Evolutionary conservation across 2,888 invertebrate genomes (phyloP).

Genomic region (Sinhomidia bicolor): DNA sequence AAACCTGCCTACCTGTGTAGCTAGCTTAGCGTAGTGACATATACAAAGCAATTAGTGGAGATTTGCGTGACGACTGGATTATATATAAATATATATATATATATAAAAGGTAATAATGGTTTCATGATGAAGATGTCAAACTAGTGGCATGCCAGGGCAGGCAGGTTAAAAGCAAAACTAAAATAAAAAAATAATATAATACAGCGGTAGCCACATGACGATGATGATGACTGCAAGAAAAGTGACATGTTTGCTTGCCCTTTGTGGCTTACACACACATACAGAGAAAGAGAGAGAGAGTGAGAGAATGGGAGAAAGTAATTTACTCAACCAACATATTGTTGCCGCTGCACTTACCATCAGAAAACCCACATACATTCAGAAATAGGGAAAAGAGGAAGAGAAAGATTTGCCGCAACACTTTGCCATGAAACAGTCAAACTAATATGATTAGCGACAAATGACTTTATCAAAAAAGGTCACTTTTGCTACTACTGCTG

Average conservation of each 20-base stretch:
- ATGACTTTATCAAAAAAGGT: slow-evolving; percentile 3
- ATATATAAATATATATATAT: too few relatives aligned
- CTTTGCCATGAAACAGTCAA: slow-evolving; percentile 5
- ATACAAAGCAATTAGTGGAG: slow-evolving; percentile 50
- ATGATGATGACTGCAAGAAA: background rate
- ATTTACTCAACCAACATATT: background rate
- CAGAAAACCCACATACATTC: too few relatives aligned
- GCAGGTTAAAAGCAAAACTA: too few relatives aligned
- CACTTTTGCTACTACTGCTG: background rate
- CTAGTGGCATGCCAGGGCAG: slow-evolving; percentile 11
- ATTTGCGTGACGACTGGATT: slow-evolving; percentile 52
- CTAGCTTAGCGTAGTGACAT: too few relatives aligned
- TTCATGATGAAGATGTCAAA: slow-evolving; percentile 21
- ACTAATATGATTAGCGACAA: slow-evolving; percentile 41
- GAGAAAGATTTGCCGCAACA: background rate
- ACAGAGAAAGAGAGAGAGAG: too few relatives aligned
- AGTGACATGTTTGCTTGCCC: background rate
- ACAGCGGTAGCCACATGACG: background rate
- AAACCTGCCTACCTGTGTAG: too few relatives aligned
- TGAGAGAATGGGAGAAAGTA: background rate
- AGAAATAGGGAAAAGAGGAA: background rate
- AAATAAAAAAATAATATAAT: too few relatives aligned
- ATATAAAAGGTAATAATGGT: slow-evolving; percentile 28
- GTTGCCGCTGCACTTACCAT: too few relatives aligned
- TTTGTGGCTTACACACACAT: background rate